Conservation (phyloP, 2,888 invertebrate genomes). For the Conomelus anceps region DNA sequence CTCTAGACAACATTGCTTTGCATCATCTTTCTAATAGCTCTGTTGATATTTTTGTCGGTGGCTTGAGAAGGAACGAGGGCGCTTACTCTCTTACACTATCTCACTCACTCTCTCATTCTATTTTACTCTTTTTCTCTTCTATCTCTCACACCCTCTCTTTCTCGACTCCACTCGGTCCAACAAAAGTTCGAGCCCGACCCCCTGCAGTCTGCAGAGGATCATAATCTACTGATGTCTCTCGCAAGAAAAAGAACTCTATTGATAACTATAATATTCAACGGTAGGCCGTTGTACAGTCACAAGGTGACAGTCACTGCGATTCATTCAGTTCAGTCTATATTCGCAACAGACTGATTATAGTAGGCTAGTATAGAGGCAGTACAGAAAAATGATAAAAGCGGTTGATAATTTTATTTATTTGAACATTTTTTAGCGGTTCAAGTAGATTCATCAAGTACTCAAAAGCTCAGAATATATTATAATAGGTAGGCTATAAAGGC, state of each 20-base stretch:
- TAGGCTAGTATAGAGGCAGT: background rate
- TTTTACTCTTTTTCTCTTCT: background rate
- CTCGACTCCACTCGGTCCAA: background rate
- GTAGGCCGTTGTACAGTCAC: background rate
- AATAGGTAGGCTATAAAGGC: too few relatives aligned
- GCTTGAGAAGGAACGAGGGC: background rate
- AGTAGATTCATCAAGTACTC: too few relatives aligned
- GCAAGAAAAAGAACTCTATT: background rate
- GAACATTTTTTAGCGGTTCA: too few relatives aligned
- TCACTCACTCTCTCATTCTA: too few relatives aligned
- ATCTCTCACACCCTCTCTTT: background rate
- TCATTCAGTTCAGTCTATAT: background rate
- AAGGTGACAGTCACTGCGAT: background rate
- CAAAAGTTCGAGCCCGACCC: background rate
- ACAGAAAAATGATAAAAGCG: too few relatives aligned
- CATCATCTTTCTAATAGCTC: slow-evolving; percentile 1
- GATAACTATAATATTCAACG: background rate
- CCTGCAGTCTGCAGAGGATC: background rate
- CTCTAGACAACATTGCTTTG: background rate
- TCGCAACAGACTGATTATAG: background rate
- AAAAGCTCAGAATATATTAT: too few relatives aligned
- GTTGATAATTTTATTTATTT: too few relatives aligned
- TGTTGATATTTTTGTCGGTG: background rate
- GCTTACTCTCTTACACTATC: background rate
- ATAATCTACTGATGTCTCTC: background rate